A percentile compares a stretch with the other conserved stretches of the same genome.
Evolutionary conservation across 2,888 invertebrate genomes (phyloP).

Genomic region (Helleia helle): DNA sequence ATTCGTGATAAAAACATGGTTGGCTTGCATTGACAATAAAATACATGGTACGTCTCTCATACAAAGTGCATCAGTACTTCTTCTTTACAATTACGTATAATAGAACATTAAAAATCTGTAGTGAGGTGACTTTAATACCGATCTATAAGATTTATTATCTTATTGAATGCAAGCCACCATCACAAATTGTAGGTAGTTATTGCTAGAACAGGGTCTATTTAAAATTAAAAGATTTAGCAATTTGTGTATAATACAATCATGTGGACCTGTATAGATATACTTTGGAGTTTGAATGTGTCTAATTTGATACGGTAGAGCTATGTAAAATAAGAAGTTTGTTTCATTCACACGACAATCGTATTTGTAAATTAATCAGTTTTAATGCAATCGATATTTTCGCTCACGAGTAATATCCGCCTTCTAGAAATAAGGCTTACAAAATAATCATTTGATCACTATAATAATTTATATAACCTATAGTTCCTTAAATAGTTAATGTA

Average conservation of each 20-base stretch:
- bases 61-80: neutral
- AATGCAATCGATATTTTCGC: conserved; percentile 27
- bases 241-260: conserved; percentile 2
- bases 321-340: no score
- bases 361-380: conserved; percentile 7
- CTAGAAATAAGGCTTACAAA: conserved; percentile 24
- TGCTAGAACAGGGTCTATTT: conserved; percentile 27
- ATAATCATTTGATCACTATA: conserved; percentile 4
- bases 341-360: conserved; percentile 7
- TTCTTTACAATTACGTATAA: conserved; percentile 12
- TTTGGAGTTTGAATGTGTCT: conserved; percentile 1
- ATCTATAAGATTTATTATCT: no score
- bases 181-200: conserved; percentile 20
- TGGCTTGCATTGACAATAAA: conserved; percentile 3
- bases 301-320: conserved; percentile 5
- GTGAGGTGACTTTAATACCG: no score
- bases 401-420: conserved; percentile 61
- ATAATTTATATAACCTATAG: conserved; percentile 9
- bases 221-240: conserved; percentile 1
- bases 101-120: no score
- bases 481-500: conserved; percentile 8
- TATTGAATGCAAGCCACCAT: conserved; percentile 26
- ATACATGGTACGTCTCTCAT: neutral
- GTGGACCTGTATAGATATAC: conserved; percentile 1
- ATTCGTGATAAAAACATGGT: neutral